Percentiles rank a stretch among this genome's conserved stretches.
phyloP scores from a whole-genome alignment of 2,113 vertebrate genomes.

The Esox niger region DNA sequence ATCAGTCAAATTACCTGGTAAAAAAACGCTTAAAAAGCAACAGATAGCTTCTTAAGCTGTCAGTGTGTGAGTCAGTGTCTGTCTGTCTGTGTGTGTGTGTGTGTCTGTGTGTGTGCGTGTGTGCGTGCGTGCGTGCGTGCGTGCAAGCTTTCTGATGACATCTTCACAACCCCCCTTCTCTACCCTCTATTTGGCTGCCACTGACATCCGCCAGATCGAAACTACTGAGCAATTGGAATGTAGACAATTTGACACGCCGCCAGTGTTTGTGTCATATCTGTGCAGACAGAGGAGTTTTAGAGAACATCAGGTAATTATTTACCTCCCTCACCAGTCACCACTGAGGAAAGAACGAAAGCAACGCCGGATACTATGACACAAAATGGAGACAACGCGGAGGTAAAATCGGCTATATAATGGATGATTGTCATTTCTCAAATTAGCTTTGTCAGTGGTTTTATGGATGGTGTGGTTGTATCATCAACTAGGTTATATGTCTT shows the following conservation, averaged over 20 bases:
- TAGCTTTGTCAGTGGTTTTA: not conserved
- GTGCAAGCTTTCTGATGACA: not conserved
- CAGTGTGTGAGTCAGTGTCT: too few relatives aligned
- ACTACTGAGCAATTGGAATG: constrained; percentile 44
- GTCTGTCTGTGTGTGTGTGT: too few relatives aligned
- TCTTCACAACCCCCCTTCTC: too few relatives aligned
- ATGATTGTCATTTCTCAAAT: not conserved
- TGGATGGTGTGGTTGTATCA: not conserved
- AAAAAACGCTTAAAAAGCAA: too few relatives aligned
- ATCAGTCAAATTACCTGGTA: too few relatives aligned
- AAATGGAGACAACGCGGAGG: not conserved
- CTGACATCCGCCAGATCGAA: constrained; percentile 53
- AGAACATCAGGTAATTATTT: constrained; percentile 45
- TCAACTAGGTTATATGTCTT: too few relatives aligned
- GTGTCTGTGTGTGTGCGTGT: too few relatives aligned
- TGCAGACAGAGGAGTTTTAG: constrained; percentile 38
- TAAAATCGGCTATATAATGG: too few relatives aligned
- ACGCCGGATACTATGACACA: not conserved
- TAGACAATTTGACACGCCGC: constrained; percentile 56
- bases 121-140: not conserved
- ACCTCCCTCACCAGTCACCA: constrained; percentile 27
- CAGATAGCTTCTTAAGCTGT: too few relatives aligned
- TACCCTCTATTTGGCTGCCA: constrained; percentile 50
- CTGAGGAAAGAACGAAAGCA: constrained; percentile 11
- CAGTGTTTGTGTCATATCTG: constrained; percentile 44